phyloP scores from a whole-genome alignment of 2,888 invertebrate genomes.

The Morpho achilles region DNA sequence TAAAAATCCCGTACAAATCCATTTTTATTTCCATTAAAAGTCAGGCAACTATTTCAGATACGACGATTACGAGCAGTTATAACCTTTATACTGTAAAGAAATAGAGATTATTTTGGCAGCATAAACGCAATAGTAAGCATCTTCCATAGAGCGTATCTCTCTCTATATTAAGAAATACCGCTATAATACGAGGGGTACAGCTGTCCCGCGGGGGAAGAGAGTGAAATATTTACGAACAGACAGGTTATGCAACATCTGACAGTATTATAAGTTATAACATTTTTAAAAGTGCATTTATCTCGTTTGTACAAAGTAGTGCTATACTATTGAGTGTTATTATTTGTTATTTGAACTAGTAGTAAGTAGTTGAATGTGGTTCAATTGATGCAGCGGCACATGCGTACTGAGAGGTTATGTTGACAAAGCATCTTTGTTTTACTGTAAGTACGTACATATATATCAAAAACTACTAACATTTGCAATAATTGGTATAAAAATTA shows the following conservation, averaged over 20 bases:
- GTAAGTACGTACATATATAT: slow-evolving; percentile 15
- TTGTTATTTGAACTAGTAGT: no score
- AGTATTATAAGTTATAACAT: background rate
- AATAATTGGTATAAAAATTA: background rate
- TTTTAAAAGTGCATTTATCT: background rate
- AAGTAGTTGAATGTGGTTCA: no score
- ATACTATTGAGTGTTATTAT: no score
- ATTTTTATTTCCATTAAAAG: slow-evolving; percentile 5
- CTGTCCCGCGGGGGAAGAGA: slow-evolving; percentile 32
- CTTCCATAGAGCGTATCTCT: slow-evolving; percentile 19
- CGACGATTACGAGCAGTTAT: slow-evolving; percentile 7
- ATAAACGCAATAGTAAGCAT: slow-evolving; percentile 13
- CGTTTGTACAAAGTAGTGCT: no score
- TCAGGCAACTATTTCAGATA: background rate
- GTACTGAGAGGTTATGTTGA: slow-evolving; percentile 64
- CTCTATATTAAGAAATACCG: slow-evolving; percentile 62
- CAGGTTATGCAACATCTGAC: slow-evolving; percentile 24
- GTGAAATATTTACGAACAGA: slow-evolving; percentile 21
- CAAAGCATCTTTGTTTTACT: slow-evolving; percentile 45
- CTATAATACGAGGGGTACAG: slow-evolving; percentile 49
- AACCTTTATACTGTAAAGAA: background rate
- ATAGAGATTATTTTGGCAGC: slow-evolving; percentile 21
- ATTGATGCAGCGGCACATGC: background rate
- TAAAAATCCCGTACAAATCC: slow-evolving; percentile 4
- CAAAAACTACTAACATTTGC: background rate